Percentiles rank a stretch among this genome's conserved stretches.
Evolutionary conservation across 2,113 vertebrate species (phyloP).

Genomic region (Gadus chalcogrammus): DNA sequence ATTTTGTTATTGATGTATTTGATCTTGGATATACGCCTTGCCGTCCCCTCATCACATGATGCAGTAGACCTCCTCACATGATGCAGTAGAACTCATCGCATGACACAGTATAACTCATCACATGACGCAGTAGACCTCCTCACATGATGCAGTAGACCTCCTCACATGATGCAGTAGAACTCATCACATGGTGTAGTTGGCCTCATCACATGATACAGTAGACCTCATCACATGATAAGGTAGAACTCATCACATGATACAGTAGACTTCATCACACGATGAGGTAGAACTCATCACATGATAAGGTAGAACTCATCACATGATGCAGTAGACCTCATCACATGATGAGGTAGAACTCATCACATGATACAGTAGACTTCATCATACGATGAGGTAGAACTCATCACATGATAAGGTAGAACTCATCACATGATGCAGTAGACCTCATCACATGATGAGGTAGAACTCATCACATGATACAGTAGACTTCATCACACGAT

Average conservation of each 20-base stretch:
- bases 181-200: conserved; percentile 90
- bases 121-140: conserved; percentile 1
- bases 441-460: conserved; percentile 87
- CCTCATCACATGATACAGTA: conserved; percentile 66
- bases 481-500: conserved; percentile 77
- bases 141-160: conserved; percentile 7
- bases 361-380: too few relatives aligned
- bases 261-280: conserved; percentile 94
- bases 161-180: conserved; percentile 77
- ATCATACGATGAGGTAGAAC: background rate
- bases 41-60: background rate
- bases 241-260: conserved; percentile 80
- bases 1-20: conserved; percentile 7
- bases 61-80: conserved; percentile 12
- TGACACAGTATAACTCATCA: conserved; percentile 83
- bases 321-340: conserved; percentile 51
- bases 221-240: background rate
- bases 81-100: conserved; percentile 67
- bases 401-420: conserved; percentile 90
- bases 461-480: conserved; percentile 79
- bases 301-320: conserved; percentile 63
- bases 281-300: conserved; percentile 78
- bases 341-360: conserved; percentile 63
- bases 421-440: conserved; percentile 53
- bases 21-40: background rate